Percentiles rank a stretch among this genome's conserved stretches.
These are phyloP conservation scores for Mizuhopecten yessoensis DNA, from an alignment of 1,140 invertebrate species.

Conservation along the genomic window DNA sequence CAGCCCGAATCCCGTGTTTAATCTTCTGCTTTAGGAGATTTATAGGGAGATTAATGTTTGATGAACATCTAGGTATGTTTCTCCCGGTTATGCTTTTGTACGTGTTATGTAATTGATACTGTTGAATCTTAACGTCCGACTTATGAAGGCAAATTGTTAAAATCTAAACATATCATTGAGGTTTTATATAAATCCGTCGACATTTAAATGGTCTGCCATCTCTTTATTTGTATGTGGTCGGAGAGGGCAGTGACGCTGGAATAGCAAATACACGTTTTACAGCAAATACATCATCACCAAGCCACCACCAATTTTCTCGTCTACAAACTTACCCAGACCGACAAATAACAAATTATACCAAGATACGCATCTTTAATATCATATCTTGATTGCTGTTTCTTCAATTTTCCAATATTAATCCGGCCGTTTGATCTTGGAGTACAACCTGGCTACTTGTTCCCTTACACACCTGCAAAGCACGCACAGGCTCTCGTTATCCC, in stretches of 20 bases:
- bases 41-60: slow-evolving; percentile 1
- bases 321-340: background rate
- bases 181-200: background rate
- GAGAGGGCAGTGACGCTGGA: background rate
- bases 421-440: background rate
- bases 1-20: background rate
- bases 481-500: background rate
- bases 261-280: background rate
- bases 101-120: slow-evolving; percentile 27
- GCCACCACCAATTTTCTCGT: too few species aligned
- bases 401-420: background rate
- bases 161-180: background rate
- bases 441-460: background rate
- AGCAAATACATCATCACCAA: too few species aligned
- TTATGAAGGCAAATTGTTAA: background rate
- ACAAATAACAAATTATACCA: background rate
- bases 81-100: background rate
- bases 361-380: slow-evolving; percentile 14
- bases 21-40: slow-evolving; percentile 5
- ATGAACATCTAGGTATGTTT: slow-evolving; percentile 18
- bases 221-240: background rate
- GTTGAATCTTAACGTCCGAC: background rate
- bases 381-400: slow-evolving; percentile 34
- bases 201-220: too few species aligned
- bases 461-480: background rate